Evolutionary conservation across 1,140 invertebrate species (phyloP), one percentile per base, ranked within the genome.

Genomic region (Anastrepha obliqua): DNA sequence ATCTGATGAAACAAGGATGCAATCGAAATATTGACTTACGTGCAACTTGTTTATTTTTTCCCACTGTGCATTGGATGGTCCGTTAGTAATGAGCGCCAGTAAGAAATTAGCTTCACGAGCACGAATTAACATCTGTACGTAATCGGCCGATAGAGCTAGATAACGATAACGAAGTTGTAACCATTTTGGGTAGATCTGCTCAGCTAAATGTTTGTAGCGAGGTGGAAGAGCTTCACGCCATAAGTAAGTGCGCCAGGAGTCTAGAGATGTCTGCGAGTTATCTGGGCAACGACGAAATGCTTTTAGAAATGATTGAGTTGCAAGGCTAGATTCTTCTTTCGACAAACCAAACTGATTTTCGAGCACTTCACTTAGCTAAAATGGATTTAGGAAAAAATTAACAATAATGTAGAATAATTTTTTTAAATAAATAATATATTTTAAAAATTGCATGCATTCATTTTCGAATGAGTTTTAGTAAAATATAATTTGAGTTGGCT

Each of bases 11-110:
- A 97, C 96, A 58, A 97, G 93, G 88, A 97, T 95, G 88, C 96
- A 95, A 92, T 97, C 97, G 93, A 97, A 98, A 93, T 95, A 96
- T 85, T 95, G 94, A 85, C 95, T 93, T 2, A 97, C 93, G 15
- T 95, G 94, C 87, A 97, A 94, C 67, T 95, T 95, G 64, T 95
- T 93, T 47, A 98, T 94, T 93, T 98, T 98, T 94, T 98, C 97
- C 97, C 97, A 97, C 93, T 98, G 97, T 11, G 96, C 96, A 64
- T 95, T 95, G 39, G 97, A 97, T 2, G 97, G 96, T 11, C 97
- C 97, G 93, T 98, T 98, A 85, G 97, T 97, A 90, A 97, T 97
- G 88, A 98, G 93, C 74, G 95, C 97, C 88, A 98, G 93, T 86
- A 95, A 94, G 93, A 97, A 97, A 90, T 96, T 95, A 91, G 96